These are phyloP conservation scores for Paradisaea rubra DNA, from an alignment of 2,113 vertebrate genomes.

Conservation along the genomic window DNA sequence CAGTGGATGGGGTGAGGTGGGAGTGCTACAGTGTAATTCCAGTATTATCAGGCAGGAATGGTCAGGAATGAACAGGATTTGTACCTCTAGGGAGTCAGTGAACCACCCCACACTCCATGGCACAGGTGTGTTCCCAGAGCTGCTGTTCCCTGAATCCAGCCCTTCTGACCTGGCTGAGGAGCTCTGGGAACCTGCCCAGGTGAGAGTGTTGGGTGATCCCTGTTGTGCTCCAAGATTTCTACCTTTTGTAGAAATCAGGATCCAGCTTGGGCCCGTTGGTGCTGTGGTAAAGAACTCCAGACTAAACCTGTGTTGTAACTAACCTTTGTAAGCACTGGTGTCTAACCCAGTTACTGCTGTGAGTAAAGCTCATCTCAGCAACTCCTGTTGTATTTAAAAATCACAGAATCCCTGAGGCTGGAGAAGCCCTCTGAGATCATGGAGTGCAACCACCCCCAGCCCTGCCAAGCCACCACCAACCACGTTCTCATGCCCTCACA, in stretches of 20 bases:
- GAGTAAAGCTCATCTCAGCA: not conserved
- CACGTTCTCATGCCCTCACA: not conserved
- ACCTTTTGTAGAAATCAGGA: not conserved
- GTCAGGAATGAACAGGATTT: fast-evolving
- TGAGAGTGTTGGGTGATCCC: not conserved
- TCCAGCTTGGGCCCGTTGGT: not conserved
- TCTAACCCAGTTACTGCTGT: not conserved
- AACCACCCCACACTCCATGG: fast-evolving
- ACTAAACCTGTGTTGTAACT: not conserved
- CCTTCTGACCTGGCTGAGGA: not conserved
- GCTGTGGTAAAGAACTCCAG: not conserved
- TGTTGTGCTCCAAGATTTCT: not conserved
- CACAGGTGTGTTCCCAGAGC: fast-evolving
- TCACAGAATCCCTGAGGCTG: not conserved
- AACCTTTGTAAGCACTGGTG: not conserved
- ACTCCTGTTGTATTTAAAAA: not conserved
- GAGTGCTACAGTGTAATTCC: not conserved
- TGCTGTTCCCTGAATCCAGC: not conserved
- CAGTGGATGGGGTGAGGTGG: not conserved
- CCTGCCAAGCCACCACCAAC: not conserved
- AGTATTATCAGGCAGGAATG: fast-evolving
- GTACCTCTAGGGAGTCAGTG: not conserved
- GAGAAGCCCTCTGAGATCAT: not conserved
- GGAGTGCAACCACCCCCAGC: not conserved
- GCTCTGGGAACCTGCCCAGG: not conserved